Percentiles rank a stretch among this genome's conserved stretches.
Conservation (phyloP, 2,888 invertebrate species). For the Lottia scabra region DNA sequence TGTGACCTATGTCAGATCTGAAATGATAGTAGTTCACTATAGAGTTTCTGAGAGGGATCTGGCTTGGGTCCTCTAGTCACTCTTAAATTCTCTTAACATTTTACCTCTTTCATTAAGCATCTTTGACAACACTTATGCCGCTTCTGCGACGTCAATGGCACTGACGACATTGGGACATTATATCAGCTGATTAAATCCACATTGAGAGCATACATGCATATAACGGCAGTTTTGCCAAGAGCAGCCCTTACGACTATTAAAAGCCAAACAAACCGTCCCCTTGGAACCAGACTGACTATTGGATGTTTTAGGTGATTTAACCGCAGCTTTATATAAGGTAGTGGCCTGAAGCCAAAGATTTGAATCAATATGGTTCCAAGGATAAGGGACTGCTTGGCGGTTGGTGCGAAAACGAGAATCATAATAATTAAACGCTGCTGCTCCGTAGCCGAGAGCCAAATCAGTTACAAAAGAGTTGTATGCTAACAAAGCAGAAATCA, state of each 20-base stretch:
- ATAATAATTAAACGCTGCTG: not conserved
- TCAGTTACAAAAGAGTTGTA: not conserved
- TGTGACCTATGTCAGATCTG: too few relatives aligned
- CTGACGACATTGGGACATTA: too few relatives aligned
- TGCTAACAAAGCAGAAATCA: not conserved
- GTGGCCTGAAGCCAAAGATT: not conserved
- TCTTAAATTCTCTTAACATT: too few relatives aligned
- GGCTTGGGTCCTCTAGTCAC: too few relatives aligned
- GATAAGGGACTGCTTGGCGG: not conserved
- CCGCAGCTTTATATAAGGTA: not conserved
- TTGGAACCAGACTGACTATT: not conserved
- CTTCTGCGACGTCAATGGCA: too few relatives aligned
- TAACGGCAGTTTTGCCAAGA: not conserved
- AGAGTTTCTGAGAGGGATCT: too few relatives aligned
- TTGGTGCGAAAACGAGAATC: not conserved
- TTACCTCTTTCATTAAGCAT: too few relatives aligned
- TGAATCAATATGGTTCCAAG: not conserved
- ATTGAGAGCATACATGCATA: not conserved
- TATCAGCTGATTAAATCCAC: not conserved
- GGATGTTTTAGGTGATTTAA: not conserved
- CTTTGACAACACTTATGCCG: too few relatives aligned
- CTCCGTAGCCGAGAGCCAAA: not conserved
- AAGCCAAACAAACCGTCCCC: not conserved
- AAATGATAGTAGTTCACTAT: too few relatives aligned
- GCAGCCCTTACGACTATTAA: not conserved